These are phyloP conservation scores for Bradypodion pumilum DNA, from an alignment of 2,797 vertebrate species.

Conservation along the genomic window DNA sequence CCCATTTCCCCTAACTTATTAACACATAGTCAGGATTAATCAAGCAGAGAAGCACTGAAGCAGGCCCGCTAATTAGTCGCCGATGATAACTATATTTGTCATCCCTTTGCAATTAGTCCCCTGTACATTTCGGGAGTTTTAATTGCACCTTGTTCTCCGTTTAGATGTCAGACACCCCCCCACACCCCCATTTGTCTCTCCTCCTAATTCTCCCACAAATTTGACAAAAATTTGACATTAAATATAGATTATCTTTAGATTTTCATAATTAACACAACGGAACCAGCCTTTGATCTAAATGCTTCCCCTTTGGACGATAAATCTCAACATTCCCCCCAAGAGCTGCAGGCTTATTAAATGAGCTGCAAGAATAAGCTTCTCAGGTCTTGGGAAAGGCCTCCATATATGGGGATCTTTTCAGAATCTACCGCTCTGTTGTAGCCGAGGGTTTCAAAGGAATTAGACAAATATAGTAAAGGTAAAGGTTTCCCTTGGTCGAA, in stretches of 20 bases:
- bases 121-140: slow-evolving; percentile 76
- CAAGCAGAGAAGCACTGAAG: slow-evolving; percentile 74
- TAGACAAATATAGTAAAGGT: no score
- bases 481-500: no score
- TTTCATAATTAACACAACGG: slow-evolving; percentile 80
- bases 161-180: slow-evolving; percentile 69
- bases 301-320: slow-evolving; percentile 67
- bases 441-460: neutral
- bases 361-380: neutral
- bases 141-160: slow-evolving; percentile 82
- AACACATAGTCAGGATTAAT: slow-evolving; percentile 80
- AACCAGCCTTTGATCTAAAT: slow-evolving; percentile 71
- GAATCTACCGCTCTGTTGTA: neutral
- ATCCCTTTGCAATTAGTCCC: slow-evolving; percentile 80
- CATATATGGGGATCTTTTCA: rapidly evolving
- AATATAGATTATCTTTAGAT: slow-evolving; percentile 82
- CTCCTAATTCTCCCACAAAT: slow-evolving; percentile 74
- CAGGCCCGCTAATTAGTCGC: slow-evolving; percentile 79
- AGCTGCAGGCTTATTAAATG: rapidly evolving
- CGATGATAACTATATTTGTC: slow-evolving; percentile 83
- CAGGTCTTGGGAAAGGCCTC: neutral
- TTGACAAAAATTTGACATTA: slow-evolving; percentile 79
- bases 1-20: slow-evolving; percentile 70
- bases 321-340: slow-evolving; percentile 54
- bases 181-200: slow-evolving; percentile 63